Conservation (phyloP, 2,113 vertebrate species). For the Monarcha castaneiventris region DNA sequence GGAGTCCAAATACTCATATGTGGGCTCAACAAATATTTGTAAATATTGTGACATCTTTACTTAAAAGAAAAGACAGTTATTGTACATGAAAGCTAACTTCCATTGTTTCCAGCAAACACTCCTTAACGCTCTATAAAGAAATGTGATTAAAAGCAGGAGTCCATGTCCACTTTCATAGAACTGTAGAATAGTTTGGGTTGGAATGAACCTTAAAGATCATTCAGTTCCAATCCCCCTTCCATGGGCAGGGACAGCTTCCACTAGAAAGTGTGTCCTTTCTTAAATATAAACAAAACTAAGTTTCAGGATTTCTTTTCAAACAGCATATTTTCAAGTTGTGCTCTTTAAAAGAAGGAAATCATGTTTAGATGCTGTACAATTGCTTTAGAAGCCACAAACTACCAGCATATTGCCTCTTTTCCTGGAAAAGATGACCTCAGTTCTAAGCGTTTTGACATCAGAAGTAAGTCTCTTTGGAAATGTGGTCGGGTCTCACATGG, state of each 20-base stretch:
- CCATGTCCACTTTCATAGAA: neutral
- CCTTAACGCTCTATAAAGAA: neutral
- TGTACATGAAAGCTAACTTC: neutral
- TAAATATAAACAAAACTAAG: neutral
- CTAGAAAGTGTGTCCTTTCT: neutral
- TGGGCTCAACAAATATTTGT: neutral
- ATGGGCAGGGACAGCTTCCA: neutral
- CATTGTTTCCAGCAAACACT: neutral
- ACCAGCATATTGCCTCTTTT: neutral
- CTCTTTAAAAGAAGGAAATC: neutral
- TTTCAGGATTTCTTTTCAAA: neutral
- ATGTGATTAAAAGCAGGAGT: neutral
- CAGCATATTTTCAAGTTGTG: neutral
- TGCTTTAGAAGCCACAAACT: neutral
- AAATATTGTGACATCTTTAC: neutral
- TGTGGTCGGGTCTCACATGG: neutral
- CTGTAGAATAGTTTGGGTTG: neutral
- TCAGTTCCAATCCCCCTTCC: neutral
- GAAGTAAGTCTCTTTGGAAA: neutral
- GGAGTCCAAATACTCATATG: neutral
- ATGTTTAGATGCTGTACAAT: neutral
- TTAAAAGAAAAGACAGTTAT: neutral
- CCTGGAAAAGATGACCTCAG: neutral
- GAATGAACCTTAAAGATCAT: neutral
- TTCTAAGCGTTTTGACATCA: accelerated